These are phyloP conservation scores for Centrocercus urophasianus DNA, from an alignment of 2,113 vertebrate species.

Conservation along the genomic window DNA sequence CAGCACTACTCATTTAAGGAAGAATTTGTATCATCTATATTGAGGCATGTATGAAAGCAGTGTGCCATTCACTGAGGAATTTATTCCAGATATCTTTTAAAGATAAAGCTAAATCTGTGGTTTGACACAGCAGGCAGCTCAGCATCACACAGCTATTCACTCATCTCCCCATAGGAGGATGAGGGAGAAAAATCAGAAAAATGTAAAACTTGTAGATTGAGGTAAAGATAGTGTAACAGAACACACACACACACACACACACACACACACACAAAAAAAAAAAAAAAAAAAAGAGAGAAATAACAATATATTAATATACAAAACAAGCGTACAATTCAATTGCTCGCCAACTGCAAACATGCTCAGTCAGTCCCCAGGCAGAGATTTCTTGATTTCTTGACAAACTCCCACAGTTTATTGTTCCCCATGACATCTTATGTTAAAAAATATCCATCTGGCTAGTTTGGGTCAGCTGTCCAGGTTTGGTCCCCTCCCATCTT, in stretches of 20 bases:
- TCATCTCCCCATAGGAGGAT: not conserved
- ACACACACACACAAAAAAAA: no score
- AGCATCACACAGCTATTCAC: not conserved
- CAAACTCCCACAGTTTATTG: not conserved
- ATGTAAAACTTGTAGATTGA: fast-evolving
- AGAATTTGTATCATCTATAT: not conserved
- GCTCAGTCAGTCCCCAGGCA: not conserved
- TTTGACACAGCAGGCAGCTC: not conserved
- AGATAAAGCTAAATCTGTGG: not conserved
- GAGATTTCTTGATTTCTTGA: not conserved
- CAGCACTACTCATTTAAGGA: not conserved
- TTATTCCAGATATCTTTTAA: not conserved
- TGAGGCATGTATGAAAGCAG: fast-evolving
- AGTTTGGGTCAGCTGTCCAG: not conserved
- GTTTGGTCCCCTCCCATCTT: not conserved
- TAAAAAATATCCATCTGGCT: not conserved
- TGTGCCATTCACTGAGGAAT: not conserved
- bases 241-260: not conserved
- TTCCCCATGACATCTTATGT: not conserved
- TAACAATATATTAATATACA: not conserved
- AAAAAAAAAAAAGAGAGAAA: not conserved
- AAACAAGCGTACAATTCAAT: not conserved
- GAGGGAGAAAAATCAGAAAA: not conserved
- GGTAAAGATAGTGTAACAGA: not conserved
- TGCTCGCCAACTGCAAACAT: not conserved